These are phyloP conservation scores for Macquaria australasica DNA, from an alignment of 2,113 vertebrate species.

Conservation along the genomic window DNA sequence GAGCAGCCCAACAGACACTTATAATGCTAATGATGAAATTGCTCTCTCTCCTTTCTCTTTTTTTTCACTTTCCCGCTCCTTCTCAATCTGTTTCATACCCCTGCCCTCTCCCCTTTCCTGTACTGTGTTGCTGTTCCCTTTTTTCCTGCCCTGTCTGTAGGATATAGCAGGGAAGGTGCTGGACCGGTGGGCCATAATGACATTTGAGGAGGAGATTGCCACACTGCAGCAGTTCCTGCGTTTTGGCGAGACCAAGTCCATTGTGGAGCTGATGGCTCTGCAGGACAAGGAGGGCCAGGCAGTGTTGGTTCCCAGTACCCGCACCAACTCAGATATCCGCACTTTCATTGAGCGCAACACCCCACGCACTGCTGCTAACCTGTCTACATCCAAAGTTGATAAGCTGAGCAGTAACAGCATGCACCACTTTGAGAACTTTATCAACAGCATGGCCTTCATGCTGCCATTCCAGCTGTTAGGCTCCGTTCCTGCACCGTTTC, in stretches of 20 bases:
- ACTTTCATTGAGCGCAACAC: constrained; percentile 95
- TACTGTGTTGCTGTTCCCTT: background rate
- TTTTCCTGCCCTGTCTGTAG: constrained; percentile 75
- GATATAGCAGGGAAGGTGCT: constrained; percentile 96
- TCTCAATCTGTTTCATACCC: constrained; percentile 15
- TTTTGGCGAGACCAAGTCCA: constrained; percentile 98
- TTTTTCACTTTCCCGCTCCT: constrained; percentile 13
- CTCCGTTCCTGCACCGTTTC: constrained; percentile 90
- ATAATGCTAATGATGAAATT: constrained; percentile 70
- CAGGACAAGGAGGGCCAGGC: constrained; percentile 96
- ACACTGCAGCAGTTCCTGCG: constrained; percentile 97
- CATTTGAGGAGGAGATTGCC: constrained; percentile 94
- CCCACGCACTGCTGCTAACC: constrained; percentile 76
- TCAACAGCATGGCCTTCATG: constrained; percentile 96
- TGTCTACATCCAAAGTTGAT: constrained; percentile 85
- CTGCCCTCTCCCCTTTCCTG: background rate
- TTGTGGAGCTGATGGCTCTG: constrained; percentile 97
- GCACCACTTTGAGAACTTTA: constrained; percentile 96
- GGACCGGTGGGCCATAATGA: constrained; percentile 99
- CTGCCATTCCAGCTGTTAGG: constrained; percentile 95
- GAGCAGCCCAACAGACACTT: constrained; percentile 53
- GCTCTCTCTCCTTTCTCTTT: constrained; percentile 28
- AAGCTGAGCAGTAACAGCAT: constrained; percentile 84
- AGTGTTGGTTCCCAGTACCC: constrained; percentile 87
- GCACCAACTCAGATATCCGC: constrained; percentile 93